phyloP scores from a whole-genome alignment of 2,888 invertebrate species.

The Euplexia lucipara region DNA sequence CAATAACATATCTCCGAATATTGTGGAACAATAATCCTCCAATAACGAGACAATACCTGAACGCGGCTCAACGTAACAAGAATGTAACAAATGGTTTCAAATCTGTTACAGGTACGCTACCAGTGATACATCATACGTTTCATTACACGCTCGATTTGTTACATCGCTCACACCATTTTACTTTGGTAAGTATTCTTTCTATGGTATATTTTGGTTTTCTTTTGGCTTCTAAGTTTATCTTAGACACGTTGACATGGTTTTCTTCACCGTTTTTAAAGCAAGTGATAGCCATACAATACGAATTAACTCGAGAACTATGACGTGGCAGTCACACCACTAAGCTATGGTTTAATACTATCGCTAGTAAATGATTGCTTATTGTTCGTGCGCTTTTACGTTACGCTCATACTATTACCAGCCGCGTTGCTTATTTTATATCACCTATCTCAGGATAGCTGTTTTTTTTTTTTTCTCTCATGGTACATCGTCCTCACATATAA shows the following conservation, averaged over 20 bases:
- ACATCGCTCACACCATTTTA: slow-evolving; percentile 31
- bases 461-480: too few species aligned
- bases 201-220: slow-evolving; percentile 8
- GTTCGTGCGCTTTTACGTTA: too few species aligned
- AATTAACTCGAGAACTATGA: too few species aligned
- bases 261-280: too few species aligned
- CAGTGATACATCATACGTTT: slow-evolving; percentile 58
- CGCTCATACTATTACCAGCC: too few species aligned
- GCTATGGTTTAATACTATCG: too few species aligned
- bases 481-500: too few species aligned
- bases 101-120: slow-evolving; percentile 64
- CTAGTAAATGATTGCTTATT: too few species aligned
- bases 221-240: neutral
- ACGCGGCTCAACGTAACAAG: slow-evolving; percentile 29
- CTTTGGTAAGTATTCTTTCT: slow-evolving; percentile 39
- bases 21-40: slow-evolving; percentile 41
- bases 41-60: slow-evolving; percentile 57
- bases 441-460: too few species aligned
- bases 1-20: slow-evolving; percentile 41
- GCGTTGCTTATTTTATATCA: too few species aligned
- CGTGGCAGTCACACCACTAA: too few species aligned
- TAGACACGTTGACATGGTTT: neutral
- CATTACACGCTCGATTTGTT: slow-evolving; percentile 67
- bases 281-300: too few species aligned
- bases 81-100: slow-evolving; percentile 60